Conservation (phyloP, 2,797 vertebrate genomes). For the Australoheros facetus region DNA sequence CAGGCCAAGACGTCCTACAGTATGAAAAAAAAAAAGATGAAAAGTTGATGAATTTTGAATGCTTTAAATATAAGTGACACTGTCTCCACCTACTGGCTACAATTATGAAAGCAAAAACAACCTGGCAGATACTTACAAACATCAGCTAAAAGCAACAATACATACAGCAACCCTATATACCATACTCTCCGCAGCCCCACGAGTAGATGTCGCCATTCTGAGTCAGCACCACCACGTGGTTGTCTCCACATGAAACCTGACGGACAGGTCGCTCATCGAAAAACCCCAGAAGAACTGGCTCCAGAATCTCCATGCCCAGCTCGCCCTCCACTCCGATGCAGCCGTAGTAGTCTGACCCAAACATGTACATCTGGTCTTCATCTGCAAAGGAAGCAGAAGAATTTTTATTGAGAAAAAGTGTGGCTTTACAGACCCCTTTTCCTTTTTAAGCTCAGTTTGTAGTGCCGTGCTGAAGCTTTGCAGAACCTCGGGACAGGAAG, state of each 20-base stretch:
- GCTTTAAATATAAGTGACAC: background rate
- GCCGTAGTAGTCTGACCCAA: constrained; percentile 97
- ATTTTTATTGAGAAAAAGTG: background rate
- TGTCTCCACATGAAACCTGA: constrained; percentile 96
- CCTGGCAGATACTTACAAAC: background rate
- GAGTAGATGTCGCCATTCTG: constrained; percentile 90
- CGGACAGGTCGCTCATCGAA: constrained; percentile 90
- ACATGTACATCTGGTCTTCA: constrained; percentile 97
- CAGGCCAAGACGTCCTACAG: constrained; percentile 91
- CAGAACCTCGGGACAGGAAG: background rate
- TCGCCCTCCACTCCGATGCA: constrained; percentile 91
- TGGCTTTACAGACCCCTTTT: background rate
- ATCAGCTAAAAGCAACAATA: constrained; percentile 5
- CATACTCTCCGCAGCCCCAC: constrained; percentile 92
- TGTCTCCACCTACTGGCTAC: constrained; percentile 57
- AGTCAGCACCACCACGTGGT: constrained; percentile 93
- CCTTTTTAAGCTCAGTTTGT: background rate
- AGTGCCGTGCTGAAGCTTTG: background rate
- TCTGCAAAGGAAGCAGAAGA: constrained; percentile 77
- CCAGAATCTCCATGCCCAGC: constrained; percentile 87
- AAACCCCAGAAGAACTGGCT: constrained; percentile 91
- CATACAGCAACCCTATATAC: constrained; percentile 47
- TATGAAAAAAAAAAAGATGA: constrained; percentile 16
- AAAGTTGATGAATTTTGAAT: background rate
- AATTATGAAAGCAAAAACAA: constrained; percentile 42